Evolutionary conservation across 2,797 vertebrate species (phyloP).

Genomic region (Telmatherina bonti): DNA sequence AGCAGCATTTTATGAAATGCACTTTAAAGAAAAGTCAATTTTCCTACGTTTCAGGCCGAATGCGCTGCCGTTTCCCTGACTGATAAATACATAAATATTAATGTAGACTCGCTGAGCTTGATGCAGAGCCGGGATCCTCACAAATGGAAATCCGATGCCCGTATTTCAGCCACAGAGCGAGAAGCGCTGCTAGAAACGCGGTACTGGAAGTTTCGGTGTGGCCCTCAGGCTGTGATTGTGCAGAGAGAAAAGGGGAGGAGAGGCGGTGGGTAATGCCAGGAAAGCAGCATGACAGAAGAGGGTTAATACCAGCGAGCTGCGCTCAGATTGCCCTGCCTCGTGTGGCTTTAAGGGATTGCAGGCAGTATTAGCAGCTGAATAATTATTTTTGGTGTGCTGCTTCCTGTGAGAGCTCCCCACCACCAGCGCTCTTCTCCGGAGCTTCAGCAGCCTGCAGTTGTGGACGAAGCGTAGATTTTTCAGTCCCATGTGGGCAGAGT

Average conservation of each 20-base stretch:
- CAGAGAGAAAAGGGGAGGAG: constrained; percentile 42
- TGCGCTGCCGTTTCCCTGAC: constrained; percentile 60
- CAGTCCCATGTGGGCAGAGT: constrained; percentile 52
- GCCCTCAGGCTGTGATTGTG: constrained; percentile 62
- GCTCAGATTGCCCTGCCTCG: constrained; percentile 55
- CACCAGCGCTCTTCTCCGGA: constrained; percentile 21
- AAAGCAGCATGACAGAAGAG: constrained; percentile 69
- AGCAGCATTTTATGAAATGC: constrained; percentile 59
- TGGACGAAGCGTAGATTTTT: constrained; percentile 55
- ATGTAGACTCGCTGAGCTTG: constrained; percentile 34
- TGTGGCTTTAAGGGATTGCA: constrained; percentile 70
- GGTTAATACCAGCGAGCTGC: constrained; percentile 66
- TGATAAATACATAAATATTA: constrained; percentile 25
- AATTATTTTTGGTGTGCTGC: constrained; percentile 74
- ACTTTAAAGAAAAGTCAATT: constrained; percentile 70
- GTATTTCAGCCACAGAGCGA: constrained; percentile 38
- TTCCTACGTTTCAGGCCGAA: constrained; percentile 70
- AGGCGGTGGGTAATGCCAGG: constrained; percentile 58
- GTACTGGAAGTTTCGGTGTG: constrained; percentile 63
- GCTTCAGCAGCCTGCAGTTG: constrained; percentile 50
- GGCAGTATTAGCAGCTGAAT: constrained; percentile 72
- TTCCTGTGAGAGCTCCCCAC: constrained; percentile 32
- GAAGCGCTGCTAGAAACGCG: constrained; percentile 42
- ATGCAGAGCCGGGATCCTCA: constrained; percentile 32
- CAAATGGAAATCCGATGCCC: constrained; percentile 55